Evolutionary conservation across 1,140 invertebrate genomes (phyloP).

Genomic region (Zaprionus vittiger): DNA sequence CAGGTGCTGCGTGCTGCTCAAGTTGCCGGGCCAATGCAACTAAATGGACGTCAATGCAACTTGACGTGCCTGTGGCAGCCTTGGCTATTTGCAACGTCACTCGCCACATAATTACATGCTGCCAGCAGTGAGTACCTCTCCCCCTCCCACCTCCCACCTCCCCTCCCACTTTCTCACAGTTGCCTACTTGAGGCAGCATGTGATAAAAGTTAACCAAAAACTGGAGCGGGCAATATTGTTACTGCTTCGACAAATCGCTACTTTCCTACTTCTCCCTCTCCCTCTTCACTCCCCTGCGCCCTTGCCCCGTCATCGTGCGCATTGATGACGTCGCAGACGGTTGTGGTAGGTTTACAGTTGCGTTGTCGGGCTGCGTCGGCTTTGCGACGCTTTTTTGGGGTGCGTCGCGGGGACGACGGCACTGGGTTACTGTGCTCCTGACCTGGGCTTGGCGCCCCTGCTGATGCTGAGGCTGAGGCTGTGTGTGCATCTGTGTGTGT

Average conservation of each 20-base stretch:
- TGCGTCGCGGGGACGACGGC: conserved; percentile 9
- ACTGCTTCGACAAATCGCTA: conserved; percentile 30
- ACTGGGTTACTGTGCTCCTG: conserved; percentile 64
- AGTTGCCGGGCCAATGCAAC: conserved; percentile 18
- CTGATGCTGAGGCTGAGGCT: neutral
- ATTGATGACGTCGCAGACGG: conserved; percentile 36
- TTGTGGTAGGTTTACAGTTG: conserved; percentile 13
- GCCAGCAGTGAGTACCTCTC: neutral
- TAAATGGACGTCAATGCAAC: conserved; percentile 26
- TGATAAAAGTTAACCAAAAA: conserved; percentile 48
- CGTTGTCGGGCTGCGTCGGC: conserved; percentile 8
- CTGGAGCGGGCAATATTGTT: conserved; percentile 48
- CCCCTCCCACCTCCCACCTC: no score
- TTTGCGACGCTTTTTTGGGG: neutral
- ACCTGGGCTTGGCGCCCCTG: conserved; percentile 33
- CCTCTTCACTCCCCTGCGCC: neutral
- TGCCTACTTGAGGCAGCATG: neutral
- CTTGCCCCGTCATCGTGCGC: neutral
- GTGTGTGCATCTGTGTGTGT: no score
- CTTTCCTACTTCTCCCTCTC: neutral
- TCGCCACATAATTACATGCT: conserved; percentile 9
- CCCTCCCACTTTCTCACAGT: no score
- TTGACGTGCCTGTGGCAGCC: conserved; percentile 15
- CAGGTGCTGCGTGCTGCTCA: neutral
- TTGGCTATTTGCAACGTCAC: conserved; percentile 22